Evolutionary conservation across 2,888 invertebrate species (phyloP).

Genomic region (Tinea trinotella): DNA sequence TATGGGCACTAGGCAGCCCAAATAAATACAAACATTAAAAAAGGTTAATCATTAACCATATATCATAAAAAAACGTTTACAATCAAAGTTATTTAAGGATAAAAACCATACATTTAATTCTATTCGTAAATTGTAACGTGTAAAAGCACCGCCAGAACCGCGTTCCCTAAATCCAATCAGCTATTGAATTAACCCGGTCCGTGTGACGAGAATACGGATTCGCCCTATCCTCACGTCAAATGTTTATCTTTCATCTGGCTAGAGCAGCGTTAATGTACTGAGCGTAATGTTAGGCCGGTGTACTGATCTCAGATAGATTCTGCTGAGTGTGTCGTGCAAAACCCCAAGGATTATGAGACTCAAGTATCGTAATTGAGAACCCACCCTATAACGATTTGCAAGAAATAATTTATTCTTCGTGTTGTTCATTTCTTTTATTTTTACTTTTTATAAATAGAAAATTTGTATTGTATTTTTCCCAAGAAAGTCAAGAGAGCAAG

Average conservation of each 20-base stretch:
- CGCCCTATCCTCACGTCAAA: constrained; percentile 63
- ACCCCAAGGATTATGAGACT: constrained; percentile 11
- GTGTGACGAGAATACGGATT: constrained; percentile 71
- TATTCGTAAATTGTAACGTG: constrained; percentile 41
- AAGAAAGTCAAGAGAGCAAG: not conserved
- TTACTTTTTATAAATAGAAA: too few relatives aligned
- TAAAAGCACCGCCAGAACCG: constrained; percentile 51
- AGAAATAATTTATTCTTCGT: constrained; percentile 6
- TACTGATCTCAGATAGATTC: constrained; percentile 32
- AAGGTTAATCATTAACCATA: too few relatives aligned
- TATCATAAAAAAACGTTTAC: too few relatives aligned
- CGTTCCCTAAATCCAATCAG: constrained; percentile 70
- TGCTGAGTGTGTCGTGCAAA: constrained; percentile 38
- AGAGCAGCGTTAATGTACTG: constrained; percentile 55
- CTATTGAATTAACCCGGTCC: constrained; percentile 69
- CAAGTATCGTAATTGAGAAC: constrained; percentile 6
- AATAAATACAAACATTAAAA: too few relatives aligned
- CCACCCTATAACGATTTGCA: constrained; percentile 28
- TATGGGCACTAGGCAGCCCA: too few relatives aligned
- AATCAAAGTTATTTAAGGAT: too few relatives aligned
- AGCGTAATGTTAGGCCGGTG: constrained; percentile 45
- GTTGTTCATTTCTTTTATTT: too few relatives aligned
- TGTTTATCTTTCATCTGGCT: constrained; percentile 69
- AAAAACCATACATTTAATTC: too few relatives aligned
- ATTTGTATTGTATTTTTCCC: not conserved